phyloP scores from a whole-genome alignment of 2,797 vertebrate species.

The Sebastes hopkinsi region DNA sequence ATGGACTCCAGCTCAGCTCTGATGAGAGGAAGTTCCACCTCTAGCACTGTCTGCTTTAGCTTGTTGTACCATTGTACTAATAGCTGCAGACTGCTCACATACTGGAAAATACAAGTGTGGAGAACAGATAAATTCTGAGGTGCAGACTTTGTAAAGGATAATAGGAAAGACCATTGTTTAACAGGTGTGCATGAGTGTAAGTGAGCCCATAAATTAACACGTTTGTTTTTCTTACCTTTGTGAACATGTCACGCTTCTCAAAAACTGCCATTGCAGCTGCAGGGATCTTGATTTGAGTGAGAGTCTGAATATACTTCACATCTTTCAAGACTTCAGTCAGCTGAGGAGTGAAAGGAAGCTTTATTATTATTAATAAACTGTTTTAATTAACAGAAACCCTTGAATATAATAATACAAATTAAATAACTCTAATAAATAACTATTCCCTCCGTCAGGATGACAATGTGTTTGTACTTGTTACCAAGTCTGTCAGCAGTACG shows the following conservation, averaged over 20 bases:
- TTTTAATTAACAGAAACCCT: conserved; percentile 8
- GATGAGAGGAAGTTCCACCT: conserved; percentile 84
- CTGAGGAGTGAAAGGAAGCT: conserved; percentile 65
- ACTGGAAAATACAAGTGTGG: conserved; percentile 63
- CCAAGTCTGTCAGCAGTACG: background rate
- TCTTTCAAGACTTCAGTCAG: conserved; percentile 85
- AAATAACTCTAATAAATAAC: background rate
- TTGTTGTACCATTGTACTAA: conserved; percentile 84
- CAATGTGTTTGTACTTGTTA: background rate
- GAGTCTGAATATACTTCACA: conserved; percentile 84
- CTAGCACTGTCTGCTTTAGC: conserved; percentile 81
- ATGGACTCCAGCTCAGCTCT: conserved; percentile 74
- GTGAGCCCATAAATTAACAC: background rate
- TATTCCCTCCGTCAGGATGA: background rate
- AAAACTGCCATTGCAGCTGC: conserved; percentile 80
- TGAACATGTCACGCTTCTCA: conserved; percentile 81
- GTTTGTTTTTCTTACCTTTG: conserved; percentile 79
- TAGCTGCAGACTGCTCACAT: conserved; percentile 82
- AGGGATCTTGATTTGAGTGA: conserved; percentile 79
- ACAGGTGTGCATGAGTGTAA: background rate
- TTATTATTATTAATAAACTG: no score
- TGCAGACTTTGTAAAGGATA: background rate
- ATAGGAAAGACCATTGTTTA: background rate
- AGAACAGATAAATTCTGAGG: background rate
- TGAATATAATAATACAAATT: background rate